These are phyloP conservation scores for Melanotaenia boesemani DNA, from an alignment of 2,797 vertebrate genomes.

Conservation along the genomic window DNA sequence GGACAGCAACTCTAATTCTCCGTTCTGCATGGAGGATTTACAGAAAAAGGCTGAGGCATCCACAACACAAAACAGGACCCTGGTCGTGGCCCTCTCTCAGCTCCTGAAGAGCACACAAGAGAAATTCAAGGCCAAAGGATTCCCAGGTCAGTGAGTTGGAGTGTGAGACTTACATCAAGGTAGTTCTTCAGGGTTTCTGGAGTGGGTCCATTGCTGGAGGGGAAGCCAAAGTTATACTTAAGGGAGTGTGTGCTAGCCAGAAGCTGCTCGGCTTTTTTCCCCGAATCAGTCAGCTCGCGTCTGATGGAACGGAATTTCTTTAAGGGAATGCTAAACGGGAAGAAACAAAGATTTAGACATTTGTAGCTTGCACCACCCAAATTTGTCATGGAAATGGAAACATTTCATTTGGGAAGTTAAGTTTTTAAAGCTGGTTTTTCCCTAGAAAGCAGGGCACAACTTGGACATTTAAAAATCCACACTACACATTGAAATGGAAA, in stretches of 20 bases:
- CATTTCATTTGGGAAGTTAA: no score
- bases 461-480: neutral
- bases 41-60: neutral
- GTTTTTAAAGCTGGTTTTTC: no score
- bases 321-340: conserved; percentile 88
- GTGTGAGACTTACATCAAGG: conserved; percentile 88
- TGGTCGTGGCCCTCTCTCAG: conserved; percentile 36
- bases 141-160: conserved; percentile 15
- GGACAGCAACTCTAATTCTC: conserved; percentile 11
- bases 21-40: conserved; percentile 20
- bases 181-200: conserved; percentile 95
- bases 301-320: conserved; percentile 92
- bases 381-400: no score
- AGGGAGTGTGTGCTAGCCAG: conserved; percentile 71
- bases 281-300: conserved; percentile 84
- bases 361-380: neutral
- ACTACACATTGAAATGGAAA: no score
- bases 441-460: no score
- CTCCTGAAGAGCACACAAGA: conserved; percentile 12
- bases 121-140: conserved; percentile 15
- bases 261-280: conserved; percentile 80
- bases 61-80: conserved; percentile 36
- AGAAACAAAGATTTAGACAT: neutral
- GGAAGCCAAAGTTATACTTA: conserved; percentile 87
- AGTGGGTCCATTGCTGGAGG: conserved; percentile 77